Evolutionary conservation across 2,888 invertebrate species (phyloP).

Genomic region (Agrotis clavis): DNA sequence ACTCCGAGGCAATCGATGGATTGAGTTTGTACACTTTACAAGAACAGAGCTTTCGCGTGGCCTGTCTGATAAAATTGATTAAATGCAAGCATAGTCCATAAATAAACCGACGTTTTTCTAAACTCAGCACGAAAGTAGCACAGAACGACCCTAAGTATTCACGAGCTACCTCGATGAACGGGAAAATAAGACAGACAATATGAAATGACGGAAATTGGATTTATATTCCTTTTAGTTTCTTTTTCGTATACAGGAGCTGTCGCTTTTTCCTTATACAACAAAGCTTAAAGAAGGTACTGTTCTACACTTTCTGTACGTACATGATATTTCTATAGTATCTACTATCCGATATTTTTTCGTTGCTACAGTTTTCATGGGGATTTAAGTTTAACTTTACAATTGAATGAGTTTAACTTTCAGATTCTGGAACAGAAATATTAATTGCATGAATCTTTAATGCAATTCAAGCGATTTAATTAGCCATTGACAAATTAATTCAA

Average conservation of each 20-base stretch:
- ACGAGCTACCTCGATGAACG: constrained; percentile 56
- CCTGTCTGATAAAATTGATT: constrained; percentile 55
- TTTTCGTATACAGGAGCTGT: constrained; percentile 47
- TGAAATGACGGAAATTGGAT: constrained; percentile 59
- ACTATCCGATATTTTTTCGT: neutral
- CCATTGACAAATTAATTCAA: neutral
- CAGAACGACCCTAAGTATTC: constrained; percentile 49
- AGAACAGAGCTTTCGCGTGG: constrained; percentile 44
- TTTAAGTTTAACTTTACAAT: neutral
- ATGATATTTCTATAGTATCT: neutral
- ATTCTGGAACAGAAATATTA: neutral
- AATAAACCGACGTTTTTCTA: constrained; percentile 50
- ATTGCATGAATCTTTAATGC: neutral
- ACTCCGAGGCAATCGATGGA: constrained; percentile 33
- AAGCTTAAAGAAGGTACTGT: constrained; percentile 15
- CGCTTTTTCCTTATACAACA: constrained; percentile 46
- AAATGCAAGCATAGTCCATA: constrained; percentile 53
- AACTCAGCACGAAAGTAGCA: constrained; percentile 48
- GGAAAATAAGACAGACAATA: constrained; percentile 55
- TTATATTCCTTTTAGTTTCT: constrained; percentile 60
- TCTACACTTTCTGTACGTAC: neutral
- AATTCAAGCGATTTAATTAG: neutral
- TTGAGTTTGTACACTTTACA: constrained; percentile 40
- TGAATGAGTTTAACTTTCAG: neutral
- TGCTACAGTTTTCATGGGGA: neutral